Evolutionary conservation across 1,140 invertebrate species (phyloP), one percentile per base, ranked within the genome.

Genomic region (Melanaphis sacchari): DNA sequence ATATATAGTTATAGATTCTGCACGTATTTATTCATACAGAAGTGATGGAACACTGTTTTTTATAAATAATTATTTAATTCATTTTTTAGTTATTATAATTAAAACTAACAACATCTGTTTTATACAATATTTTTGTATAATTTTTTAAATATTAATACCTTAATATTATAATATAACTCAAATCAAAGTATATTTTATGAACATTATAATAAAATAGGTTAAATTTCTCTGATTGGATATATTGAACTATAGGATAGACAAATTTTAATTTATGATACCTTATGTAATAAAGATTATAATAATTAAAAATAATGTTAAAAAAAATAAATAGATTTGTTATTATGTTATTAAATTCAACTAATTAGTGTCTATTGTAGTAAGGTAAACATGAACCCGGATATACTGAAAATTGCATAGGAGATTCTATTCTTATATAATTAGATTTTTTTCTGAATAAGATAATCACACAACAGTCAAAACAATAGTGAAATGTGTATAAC

Each of bases 311-410:
- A 49, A 46, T 88, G 49, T 41, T 84, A 22, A 36, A 38, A 26
- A 76, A 66, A n/a, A 59, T 15, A 66, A 15, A 31, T 76, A 76
- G 4, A 76, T 76, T n/a, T n/a, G 59, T 76, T 76, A 76, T 76
- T 76, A 76, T 76, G 18, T 76, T 76, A 76, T 76, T 76, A 84
- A 84, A 84, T 40, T 38, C 24, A 40, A 26, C 38, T 46, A 46
- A 88, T 88, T 88, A 88, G 41, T 15, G n/a, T 88, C 85, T 49
- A 88, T 43, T 88, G 85, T 88, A 88, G n/a, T 88, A 40, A 40
- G 31, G 85, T 88, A 46, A 88, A 88, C 85, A 43, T 31, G 41
- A 46, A 88, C 85, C 82, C 26, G 85, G 85, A 88, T 88, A n/a
- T 87, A 43, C 84, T 87, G 41, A 87, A 43, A 88, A 46, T 49